Percentiles rank a stretch among this genome's conserved stretches.
These are phyloP conservation scores for Meloidogyne chitwoodi DNA, from an alignment of 1,140 invertebrate species.

Conservation along the genomic window DNA sequence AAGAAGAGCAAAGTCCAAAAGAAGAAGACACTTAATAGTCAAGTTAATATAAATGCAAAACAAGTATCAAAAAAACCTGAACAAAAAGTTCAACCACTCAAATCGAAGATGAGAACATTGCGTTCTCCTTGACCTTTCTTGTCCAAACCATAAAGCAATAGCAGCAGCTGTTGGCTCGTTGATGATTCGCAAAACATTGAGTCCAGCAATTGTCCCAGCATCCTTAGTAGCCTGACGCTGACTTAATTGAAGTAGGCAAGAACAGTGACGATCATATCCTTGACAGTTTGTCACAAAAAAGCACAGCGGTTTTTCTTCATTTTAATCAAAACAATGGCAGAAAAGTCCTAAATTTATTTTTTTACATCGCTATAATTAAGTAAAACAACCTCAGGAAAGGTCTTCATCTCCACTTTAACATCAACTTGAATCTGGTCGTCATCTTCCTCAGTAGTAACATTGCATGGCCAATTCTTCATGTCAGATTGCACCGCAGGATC, in stretches of 20 bases:
- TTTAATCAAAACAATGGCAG: constrained; percentile 58
- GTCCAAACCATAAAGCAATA: constrained; percentile 78
- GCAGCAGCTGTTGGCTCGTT: constrained; percentile 77
- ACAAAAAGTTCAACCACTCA: constrained; percentile 92
- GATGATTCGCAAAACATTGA: constrained; percentile 72
- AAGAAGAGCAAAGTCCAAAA: constrained; percentile 87
- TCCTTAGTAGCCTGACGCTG: constrained; percentile 74
- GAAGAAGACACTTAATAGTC: constrained; percentile 73
- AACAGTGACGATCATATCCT: constrained; percentile 64
- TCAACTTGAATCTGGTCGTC: constrained; percentile 62
- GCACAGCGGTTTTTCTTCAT: constrained; percentile 66
- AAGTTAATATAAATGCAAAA: background rate
- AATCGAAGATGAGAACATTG: constrained; percentile 74
- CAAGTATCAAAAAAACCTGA: constrained; percentile 62
- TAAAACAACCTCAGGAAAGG: constrained; percentile 65
- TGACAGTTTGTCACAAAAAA: constrained; percentile 53
- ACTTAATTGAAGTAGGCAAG: constrained; percentile 70
- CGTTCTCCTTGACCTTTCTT: constrained; percentile 69
- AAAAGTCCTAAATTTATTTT: constrained; percentile 78
- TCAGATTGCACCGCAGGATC: constrained; percentile 71
- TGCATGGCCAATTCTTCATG: constrained; percentile 69
- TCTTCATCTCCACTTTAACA: constrained; percentile 65
- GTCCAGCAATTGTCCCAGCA: constrained; percentile 69
- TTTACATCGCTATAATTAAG: constrained; percentile 61
- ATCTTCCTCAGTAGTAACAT: constrained; percentile 40